phyloP scores from a whole-genome alignment of 1,140 invertebrate genomes.

The Eubasilissa regina region DNA sequence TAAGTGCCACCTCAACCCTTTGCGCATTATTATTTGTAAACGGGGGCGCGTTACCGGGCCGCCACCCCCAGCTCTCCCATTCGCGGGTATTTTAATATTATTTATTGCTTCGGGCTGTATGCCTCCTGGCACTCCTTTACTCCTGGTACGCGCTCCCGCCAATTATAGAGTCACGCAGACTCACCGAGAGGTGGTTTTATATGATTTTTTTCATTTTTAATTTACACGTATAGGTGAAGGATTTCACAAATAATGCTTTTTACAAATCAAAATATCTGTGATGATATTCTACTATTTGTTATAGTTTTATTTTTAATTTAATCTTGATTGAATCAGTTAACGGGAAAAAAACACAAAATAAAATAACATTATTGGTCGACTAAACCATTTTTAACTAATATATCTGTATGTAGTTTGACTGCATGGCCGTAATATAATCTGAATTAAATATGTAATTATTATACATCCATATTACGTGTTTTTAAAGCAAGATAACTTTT shows the following conservation, averaged over 20 bases:
- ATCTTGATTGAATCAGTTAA: no score
- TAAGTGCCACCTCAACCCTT: slow-evolving; percentile 49
- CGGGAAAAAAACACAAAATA: no score
- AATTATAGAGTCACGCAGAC: slow-evolving; percentile 55
- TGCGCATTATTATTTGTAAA: slow-evolving; percentile 36
- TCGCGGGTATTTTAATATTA: slow-evolving; percentile 53
- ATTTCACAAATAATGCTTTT: not conserved
- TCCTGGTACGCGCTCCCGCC: slow-evolving; percentile 44
- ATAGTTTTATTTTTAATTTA: no score
- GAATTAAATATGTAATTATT: no score
- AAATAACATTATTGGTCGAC: no score
- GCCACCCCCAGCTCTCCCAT: slow-evolving; percentile 46
- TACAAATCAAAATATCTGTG: no score
- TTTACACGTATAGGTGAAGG: not conserved
- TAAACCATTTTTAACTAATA: no score
- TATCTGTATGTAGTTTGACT: no score
- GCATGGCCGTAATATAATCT: no score
- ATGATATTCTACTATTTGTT: no score
- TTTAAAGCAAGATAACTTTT: no score
- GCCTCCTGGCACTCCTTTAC: not conserved
- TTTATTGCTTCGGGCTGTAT: slow-evolving; percentile 54
- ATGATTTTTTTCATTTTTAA: slow-evolving; percentile 42
- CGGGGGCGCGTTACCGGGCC: slow-evolving; percentile 39
- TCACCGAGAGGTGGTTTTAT: slow-evolving; percentile 50
- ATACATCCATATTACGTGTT: no score